Base-by-base conservation (phyloP, 2,888 invertebrate species). In the Penaeus monodon region DNA sequence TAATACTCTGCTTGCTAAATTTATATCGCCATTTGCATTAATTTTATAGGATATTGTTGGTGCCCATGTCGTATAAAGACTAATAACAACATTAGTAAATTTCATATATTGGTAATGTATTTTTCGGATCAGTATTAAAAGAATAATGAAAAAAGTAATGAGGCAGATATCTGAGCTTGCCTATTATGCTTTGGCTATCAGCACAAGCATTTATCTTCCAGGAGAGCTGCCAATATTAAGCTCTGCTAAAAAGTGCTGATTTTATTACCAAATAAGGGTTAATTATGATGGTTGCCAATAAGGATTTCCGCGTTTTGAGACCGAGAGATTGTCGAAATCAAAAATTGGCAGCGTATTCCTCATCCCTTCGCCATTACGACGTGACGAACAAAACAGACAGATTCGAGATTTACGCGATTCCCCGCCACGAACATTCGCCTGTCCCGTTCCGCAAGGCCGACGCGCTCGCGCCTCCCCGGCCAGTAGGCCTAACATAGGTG, bases 21-120 rank as follows among this genome's bases (percentile, higher is more conserved):
- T 85, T 85, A 85, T 85, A 66, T 80, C 85, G 77, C 85, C 80
- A 85, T 85, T 85, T 85, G 85, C 85, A 85, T 85, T 85, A 85
- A 85, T 85, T 80, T 85, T 85, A 85, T 85, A 85, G 85, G 85
- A 85, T 85, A 81, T 81, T 85, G 85, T 85, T 85, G 85, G 85
- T 85, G 85, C 85, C 85, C 85, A 81, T 85, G 85, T 85, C 85
- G 80, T 85, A 85, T 85, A 85, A 81, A 85, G 85, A 85, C 85
- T 85, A 85, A 85, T 85, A 85, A 85, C 85, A 85, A 85, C 85
- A 85, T 85, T 85, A 81, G 85, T 85, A 85, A 85, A 85, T 85
- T 85, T 85, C 85, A 85, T 85, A 85, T 85, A 85, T 85, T 85
- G 85, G 85, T 85, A 85, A 85, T 85, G 85, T 85, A 81, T 85